Evolutionary conservation across 1,140 invertebrate genomes (phyloP).

Genomic region (Globodera rostochiensis): DNA sequence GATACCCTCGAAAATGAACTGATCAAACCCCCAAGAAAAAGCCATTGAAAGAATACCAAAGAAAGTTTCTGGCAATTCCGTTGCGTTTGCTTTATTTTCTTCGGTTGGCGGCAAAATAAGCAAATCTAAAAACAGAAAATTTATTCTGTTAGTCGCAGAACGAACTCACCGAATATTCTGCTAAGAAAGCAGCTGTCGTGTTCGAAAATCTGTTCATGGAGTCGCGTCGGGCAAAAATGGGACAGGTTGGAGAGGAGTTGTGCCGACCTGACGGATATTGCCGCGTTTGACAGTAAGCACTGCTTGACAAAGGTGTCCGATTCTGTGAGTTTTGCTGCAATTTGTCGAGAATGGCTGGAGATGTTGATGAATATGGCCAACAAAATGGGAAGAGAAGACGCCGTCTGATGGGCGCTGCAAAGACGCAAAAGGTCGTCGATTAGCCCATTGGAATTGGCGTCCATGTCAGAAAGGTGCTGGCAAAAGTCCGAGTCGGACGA

Average conservation of each 20-base stretch:
- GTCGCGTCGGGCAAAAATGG: background rate
- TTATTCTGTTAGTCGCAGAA: background rate
- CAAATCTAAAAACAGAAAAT: slow-evolving; percentile 14
- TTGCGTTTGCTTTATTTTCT: background rate
- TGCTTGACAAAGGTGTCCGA: background rate
- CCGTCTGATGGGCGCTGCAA: background rate
- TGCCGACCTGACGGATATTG: background rate
- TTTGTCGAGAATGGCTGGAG: slow-evolving; percentile 1
- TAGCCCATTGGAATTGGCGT: background rate
- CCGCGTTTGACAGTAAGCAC: background rate
- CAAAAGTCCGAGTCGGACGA: background rate
- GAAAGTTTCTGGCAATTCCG: slow-evolving; percentile 9
- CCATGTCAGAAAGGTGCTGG: too few species aligned
- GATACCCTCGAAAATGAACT: slow-evolving; percentile 21
- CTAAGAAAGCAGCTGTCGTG: background rate
- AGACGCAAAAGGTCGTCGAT: background rate
- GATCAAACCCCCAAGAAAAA: background rate
- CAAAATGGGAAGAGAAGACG: background rate
- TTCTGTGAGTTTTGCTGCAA: background rate
- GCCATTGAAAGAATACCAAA: slow-evolving; percentile 1
- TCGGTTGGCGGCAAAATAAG: slow-evolving; percentile 8
- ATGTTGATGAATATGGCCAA: slow-evolving; percentile 7
- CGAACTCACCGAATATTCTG: background rate
- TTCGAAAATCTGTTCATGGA: background rate
- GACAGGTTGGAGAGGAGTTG: slow-evolving; percentile 9